Base-by-base conservation (phyloP, 92 coral and sea anemone species). In the Palythoa caribaeorum region DNA sequence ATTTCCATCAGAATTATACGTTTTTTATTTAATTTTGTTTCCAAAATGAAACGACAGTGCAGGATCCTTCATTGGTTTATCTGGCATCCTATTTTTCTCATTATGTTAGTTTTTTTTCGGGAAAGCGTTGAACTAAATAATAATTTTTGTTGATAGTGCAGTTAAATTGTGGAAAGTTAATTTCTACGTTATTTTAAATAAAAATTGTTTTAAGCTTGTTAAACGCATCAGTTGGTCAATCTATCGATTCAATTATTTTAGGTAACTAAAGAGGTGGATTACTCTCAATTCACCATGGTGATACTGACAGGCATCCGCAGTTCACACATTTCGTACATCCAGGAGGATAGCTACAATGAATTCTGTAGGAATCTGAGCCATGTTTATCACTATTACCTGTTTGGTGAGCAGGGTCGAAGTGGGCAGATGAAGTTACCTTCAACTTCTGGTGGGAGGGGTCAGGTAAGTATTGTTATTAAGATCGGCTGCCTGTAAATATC, bases 341-440 rank as follows among this genome's bases (percentile, higher is more conserved):
- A 89, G 47, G 74, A 75, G 38, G 93, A 94, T 50, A 73, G 80
- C 17, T 95, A 94, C 14, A 79, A 47, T 11, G 88, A 81, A 1
- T 81, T 94, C 87, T 92, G 96, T 73, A 83, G 90, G 50, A 83
- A 91, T 74, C 94, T 94, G 0, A 91, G 93, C 19, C 98, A 94
- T 76, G 98, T 94, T 59, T 94, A 94, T 78, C 98, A 94, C 84
- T 94, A 93, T 71, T 94, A 94, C 72, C 59, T 94, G 40, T 94
- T 90, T 91, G 98, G 98, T 13, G 96, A 93, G 38, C 89, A 84
- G 3, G 98, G 98, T 21, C 84, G 98, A 40, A 87, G 93, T 52
- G 94, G 95, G 1, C 93, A 87, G 81, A 94, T 94, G 98, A 90
- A 89, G 84, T 84, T 94, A 39, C 96, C 98, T 5, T 63, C 93